Base-by-base conservation (phyloP, 2,888 invertebrate species). In the Cataglyphis albicans region DNA sequence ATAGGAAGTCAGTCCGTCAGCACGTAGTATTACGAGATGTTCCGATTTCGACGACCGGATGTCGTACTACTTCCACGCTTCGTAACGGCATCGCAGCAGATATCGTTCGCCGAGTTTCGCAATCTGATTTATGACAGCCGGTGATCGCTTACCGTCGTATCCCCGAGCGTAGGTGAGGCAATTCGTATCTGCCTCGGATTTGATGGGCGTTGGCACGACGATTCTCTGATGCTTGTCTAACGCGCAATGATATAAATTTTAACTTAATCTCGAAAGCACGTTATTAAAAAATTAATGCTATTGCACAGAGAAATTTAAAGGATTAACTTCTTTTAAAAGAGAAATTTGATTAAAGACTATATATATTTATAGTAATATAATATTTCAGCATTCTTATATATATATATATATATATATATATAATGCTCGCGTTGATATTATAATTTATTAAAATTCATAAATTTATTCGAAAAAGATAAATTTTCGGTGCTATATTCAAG, bases 1-100 rank as follows among this genome's bases (percentile, higher is more conserved):
- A 41, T 52, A 63, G 64, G 78, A 52, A 85, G 80, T 83, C 70
- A 48, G 75, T 81, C 74, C 67, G 74, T 76, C 74, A 86, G 67
- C 75, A 52, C 32, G n/a, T 55, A 70, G 80, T 72, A 68, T 83
- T 68, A 86, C 75, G 67, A 48, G 25, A 70, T 57, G 80, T 73
- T 80, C 73, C 63, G 65, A 61, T 63, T 61, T 64, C 72, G 67
- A 70, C 55, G 82, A 86, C 72, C 80, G 75, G 67, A 80, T 82
- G 76, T 82, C 82, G 44, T 48, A 59, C 44, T 52, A 61, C 61
- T 74, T 59, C 48, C 48, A 52, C 55, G 59, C 29, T 32, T 61
- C 18, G 25, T 4, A 18, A 29, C 21, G 52, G 35, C 44, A 73
- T 76, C 61, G 18, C 32, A 57, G 41, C n/a, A 18, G 64, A 67